Percentiles rank a stretch among this genome's conserved stretches.
phyloP scores from a whole-genome alignment of 1,140 invertebrate species.

The Leguminivora glycinivorella region DNA sequence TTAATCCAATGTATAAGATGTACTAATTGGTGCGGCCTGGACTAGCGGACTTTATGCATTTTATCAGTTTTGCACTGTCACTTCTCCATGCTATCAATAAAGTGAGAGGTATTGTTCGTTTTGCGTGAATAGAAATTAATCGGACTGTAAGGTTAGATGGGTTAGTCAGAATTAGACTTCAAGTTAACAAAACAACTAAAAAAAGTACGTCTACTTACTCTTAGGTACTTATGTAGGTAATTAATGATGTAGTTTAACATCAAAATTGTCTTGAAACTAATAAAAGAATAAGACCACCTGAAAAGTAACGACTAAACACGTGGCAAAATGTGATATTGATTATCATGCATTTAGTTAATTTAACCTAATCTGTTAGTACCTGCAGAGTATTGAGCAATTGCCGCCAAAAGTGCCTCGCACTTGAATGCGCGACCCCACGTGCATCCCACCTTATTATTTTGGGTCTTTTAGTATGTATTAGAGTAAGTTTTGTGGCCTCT shows the following conservation, averaged over 20 bases:
- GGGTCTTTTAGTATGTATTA: conserved; percentile 13
- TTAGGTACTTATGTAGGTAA: too few species aligned
- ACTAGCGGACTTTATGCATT: too few species aligned
- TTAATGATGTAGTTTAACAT: too few species aligned
- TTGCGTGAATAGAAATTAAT: conserved; percentile 4
- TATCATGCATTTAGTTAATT: background rate
- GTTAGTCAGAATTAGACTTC: background rate
- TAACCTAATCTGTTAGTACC: background rate
- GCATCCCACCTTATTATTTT: conserved; percentile 8
- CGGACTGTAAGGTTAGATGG: background rate
- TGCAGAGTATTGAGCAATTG: background rate
- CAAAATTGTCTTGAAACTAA: too few species aligned
- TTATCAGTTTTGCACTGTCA: background rate
- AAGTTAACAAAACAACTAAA: too few species aligned
- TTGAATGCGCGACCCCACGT: background rate
- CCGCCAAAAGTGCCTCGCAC: conserved; percentile 21
- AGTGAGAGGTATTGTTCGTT: background rate
- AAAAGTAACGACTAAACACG: too few species aligned
- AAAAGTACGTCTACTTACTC: too few species aligned
- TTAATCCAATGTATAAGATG: too few species aligned
- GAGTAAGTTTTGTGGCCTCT: conserved; percentile 26
- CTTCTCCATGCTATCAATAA: background rate
- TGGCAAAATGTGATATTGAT: background rate
- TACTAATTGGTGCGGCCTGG: too few species aligned
- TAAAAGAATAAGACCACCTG: too few species aligned